phyloP scores from a whole-genome alignment of 2,113 vertebrate genomes.

The Hylia prasina region DNA sequence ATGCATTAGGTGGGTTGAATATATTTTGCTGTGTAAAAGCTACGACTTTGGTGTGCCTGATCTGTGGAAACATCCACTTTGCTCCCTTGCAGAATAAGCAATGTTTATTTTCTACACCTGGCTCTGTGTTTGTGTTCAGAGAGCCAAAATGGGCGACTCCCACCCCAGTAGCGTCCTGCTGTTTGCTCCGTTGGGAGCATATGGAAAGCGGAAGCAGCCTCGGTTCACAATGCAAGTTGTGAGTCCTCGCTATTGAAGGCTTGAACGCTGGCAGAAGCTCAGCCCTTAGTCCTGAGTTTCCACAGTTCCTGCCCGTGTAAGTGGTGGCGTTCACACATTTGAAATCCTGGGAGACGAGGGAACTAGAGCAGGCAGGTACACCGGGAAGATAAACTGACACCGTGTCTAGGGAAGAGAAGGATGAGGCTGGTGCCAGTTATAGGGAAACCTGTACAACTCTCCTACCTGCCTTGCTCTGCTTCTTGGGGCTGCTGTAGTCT shows the following conservation, averaged over 20 bases:
- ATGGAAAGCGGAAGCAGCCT: not conserved
- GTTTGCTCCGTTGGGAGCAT: rapidly evolving
- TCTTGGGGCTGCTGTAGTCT: not conserved
- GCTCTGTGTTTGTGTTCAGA: not conserved
- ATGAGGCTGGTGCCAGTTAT: not conserved
- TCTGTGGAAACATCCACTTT: not conserved
- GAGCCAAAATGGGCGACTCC: not conserved
- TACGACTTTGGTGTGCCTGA: not conserved
- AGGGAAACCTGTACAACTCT: not conserved
- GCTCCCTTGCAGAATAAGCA: not conserved
- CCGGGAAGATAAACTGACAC: not conserved
- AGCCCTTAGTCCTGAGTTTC: not conserved
- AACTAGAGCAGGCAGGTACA: not conserved
- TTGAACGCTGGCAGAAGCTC: not conserved
- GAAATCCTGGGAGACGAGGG: not conserved
- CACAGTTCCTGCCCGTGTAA: not conserved
- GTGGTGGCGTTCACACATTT: not conserved
- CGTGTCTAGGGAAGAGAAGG: not conserved
- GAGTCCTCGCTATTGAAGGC: not conserved
- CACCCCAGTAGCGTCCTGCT: not conserved
- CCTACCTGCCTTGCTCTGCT: not conserved
- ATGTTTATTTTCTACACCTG: not conserved
- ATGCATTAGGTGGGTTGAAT: no score
- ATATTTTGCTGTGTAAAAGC: not conserved
- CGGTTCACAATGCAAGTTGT: not conserved